Conservation (phyloP, 2,888 invertebrate genomes). For the Epirrita christyi region DNA sequence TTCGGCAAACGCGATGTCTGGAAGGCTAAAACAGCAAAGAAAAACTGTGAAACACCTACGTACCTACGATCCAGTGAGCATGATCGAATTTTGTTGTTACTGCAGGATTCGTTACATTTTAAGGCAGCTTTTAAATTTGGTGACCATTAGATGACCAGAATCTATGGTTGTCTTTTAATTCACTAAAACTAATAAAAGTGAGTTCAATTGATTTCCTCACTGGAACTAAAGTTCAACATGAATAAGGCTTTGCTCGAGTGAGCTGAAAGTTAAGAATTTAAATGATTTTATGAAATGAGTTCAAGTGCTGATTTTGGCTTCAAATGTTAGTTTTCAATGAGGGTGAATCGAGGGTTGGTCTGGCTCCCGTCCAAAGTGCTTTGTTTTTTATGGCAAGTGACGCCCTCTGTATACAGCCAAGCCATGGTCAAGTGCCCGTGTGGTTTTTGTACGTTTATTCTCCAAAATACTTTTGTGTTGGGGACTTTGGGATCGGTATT, state of each 20-base stretch:
- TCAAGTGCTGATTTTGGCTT: constrained; percentile 69
- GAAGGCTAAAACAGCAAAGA: constrained; percentile 2
- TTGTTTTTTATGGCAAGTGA: constrained; percentile 71
- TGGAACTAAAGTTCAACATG: constrained; percentile 8
- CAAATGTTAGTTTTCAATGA: constrained; percentile 75
- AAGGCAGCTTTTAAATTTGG: too few species aligned
- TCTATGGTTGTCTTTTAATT: not conserved
- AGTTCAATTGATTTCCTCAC: not conserved
- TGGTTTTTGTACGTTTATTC: constrained; percentile 51
- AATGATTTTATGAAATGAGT: constrained; percentile 60
- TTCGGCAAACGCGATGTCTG: not conserved
- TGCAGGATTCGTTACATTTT: too few species aligned
- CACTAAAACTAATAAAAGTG: not conserved
- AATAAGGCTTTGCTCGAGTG: constrained; percentile 5
- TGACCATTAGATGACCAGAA: too few species aligned
- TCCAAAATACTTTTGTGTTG: constrained; percentile 7
- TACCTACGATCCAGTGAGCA: too few species aligned
- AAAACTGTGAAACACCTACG: not conserved
- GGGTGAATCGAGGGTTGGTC: constrained; percentile 61
- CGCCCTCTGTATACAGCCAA: constrained; percentile 60
- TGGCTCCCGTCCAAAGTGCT: constrained; percentile 79
- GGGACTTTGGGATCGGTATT: not conserved
- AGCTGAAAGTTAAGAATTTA: constrained; percentile 45
- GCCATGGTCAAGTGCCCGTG: constrained; percentile 63
- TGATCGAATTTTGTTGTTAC: too few species aligned